Conservation (phyloP, 2,797 vertebrate genomes). For the Pseudochromis fuscus region DNA sequence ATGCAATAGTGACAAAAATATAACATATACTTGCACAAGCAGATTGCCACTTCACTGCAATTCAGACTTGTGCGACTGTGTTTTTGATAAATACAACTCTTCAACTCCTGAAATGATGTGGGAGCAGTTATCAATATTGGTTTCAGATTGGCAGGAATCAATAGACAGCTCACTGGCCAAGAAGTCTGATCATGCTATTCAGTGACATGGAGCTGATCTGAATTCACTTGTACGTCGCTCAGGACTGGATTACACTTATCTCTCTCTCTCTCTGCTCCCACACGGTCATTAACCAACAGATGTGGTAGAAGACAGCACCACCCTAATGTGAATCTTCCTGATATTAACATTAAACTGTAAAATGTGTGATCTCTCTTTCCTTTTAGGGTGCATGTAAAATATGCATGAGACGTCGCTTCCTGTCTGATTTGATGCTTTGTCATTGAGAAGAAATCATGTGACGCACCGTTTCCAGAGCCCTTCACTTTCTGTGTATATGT, state of each 20-base stretch:
- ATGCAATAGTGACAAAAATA: slow-evolving; percentile 1
- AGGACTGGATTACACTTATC: slow-evolving; percentile 7
- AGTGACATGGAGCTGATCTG: neutral
- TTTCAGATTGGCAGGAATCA: slow-evolving; percentile 30
- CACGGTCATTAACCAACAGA: neutral
- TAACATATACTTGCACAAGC: neutral
- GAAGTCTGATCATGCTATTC: slow-evolving; percentile 15
- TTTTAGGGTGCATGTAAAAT: too few species aligned
- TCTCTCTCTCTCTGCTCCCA: slow-evolving; percentile 7
- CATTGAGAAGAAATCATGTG: too few species aligned
- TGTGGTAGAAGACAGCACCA: neutral
- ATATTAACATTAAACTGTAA: too few species aligned
- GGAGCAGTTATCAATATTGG: neutral
- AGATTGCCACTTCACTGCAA: too few species aligned
- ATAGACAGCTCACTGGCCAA: slow-evolving; percentile 13
- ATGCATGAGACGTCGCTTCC: too few species aligned
- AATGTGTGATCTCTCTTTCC: too few species aligned
- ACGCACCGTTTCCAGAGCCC: too few species aligned
- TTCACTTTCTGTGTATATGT: too few species aligned
- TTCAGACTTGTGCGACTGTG: too few species aligned
- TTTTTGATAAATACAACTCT: neutral
- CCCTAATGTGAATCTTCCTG: neutral
- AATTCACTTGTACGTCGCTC: neutral
- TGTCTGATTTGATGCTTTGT: too few species aligned
- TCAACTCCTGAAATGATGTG: neutral